Evolutionary conservation across 2,888 invertebrate species (phyloP), one percentile per base, ranked within the genome.

Genomic region (Andrena marginata): DNA sequence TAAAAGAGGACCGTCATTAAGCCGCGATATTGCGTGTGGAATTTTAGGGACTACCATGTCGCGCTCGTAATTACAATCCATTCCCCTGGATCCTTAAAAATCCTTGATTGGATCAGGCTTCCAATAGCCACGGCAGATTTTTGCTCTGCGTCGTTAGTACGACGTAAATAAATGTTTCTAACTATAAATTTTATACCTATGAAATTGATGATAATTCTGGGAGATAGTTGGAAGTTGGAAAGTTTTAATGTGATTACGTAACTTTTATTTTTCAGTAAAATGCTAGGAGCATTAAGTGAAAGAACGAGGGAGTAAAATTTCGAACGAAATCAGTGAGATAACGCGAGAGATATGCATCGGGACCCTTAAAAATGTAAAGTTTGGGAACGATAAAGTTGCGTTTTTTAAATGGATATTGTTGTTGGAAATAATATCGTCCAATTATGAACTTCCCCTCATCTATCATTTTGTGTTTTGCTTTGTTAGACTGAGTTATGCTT

Each of bases 21-120:
- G 73, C 86, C 79, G 74, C 80, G 84, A 89, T 85, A 85, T 89
- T 84, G 85, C 85, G 79, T 78, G 81, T 33, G 67, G 77, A 87
- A 82, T 87, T 87, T 75, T 65, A 63, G 26, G 65, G 62, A 56
- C 23, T 62, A 69, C 56, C 77, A 20, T 68, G 29, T 16, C 31
- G 65, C 23, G 10, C 49, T 60, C 74, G 56, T 84, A 81, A 86
- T 81, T 81, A 64, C 69, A 20, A 33, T 20, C 48, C 54, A 35
- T 65, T 51, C 29, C 59, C 3, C 2, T 8, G 48, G 26, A 10
- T 33, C 5, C 62, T 76, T 71, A 31, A 49, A 64, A 76, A 63
- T 49, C 31, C 8, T n/a, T 13, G 71, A 68, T 76, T 16, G 51
- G 2, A 64, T 72, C 20, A 26, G 23, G n/a, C n/a, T 8, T 5